Percentiles rank a stretch among this genome's conserved stretches.
phyloP scores from a whole-genome alignment of 2,113 vertebrate species.

The Arothron firmamentum region DNA sequence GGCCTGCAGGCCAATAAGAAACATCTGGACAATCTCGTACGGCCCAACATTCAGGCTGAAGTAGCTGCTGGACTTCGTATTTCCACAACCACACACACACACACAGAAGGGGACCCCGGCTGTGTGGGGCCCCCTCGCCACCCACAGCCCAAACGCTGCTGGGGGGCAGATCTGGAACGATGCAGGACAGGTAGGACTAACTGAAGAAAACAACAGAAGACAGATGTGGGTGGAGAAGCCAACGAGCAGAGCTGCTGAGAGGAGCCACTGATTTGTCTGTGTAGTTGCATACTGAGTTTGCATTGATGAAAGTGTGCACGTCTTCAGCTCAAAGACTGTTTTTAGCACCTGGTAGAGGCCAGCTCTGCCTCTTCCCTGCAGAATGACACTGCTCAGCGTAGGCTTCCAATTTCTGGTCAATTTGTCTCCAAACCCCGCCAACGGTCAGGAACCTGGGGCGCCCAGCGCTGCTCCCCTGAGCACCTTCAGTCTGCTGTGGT shows the following conservation, averaged over 20 bases:
- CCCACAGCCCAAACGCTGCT: conserved; percentile 27
- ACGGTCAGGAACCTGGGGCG: conserved; percentile 16
- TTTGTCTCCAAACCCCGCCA: conserved; percentile 18
- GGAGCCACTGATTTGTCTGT: conserved; percentile 48
- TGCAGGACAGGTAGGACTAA: conserved; percentile 4
- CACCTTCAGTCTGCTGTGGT: conserved; percentile 13
- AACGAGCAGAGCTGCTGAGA: conserved; percentile 18
- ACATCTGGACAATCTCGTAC: conserved; percentile 33
- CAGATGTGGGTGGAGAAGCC: neutral
- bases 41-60: conserved; percentile 19
- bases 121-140: conserved; percentile 9
- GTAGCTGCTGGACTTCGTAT: conserved; percentile 6
- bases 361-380: conserved; percentile 42
- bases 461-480: conserved; percentile 24
- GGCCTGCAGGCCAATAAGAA: conserved; percentile 17
- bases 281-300: conserved; percentile 61
- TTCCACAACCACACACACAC: too few relatives aligned
- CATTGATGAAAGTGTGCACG: conserved; percentile 63
- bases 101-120: conserved; percentile 28
- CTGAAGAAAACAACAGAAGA: neutral
- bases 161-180: conserved; percentile 3
- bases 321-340: conserved; percentile 41
- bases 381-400: conserved; percentile 43
- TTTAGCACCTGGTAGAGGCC: conserved; percentile 64
- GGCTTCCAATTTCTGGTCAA: conserved; percentile 14